phyloP scores from a whole-genome alignment of 2,888 invertebrate genomes.

The Liodrosophila aerea region DNA sequence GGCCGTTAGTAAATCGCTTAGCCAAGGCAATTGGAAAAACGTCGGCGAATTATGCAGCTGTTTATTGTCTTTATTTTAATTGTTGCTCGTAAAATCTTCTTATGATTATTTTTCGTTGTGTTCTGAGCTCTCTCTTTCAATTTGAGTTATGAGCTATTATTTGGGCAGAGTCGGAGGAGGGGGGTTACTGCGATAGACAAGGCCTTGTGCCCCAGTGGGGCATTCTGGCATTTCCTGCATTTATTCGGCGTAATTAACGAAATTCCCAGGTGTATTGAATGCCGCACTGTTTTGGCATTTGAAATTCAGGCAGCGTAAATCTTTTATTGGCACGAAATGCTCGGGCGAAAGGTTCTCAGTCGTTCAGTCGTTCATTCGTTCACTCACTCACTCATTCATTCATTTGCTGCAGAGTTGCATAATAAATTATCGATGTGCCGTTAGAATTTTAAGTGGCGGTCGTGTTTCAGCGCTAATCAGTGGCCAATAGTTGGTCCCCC shows the following conservation, averaged over 20 bases:
- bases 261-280: slow-evolving; percentile 70
- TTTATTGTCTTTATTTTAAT: neutral
- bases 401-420: slow-evolving; percentile 56
- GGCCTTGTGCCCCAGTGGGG: slow-evolving; percentile 19
- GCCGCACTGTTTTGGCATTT: slow-evolving; percentile 47
- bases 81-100: neutral
- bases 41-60: neutral
- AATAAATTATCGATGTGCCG: slow-evolving; percentile 71
- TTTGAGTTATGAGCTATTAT: slow-evolving; percentile 40
- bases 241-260: slow-evolving; percentile 72
- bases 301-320: slow-evolving; percentile 70
- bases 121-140: slow-evolving; percentile 6
- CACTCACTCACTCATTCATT: slow-evolving; percentile 23
- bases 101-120: neutral
- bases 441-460: slow-evolving; percentile 48
- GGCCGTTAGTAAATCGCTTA: too few species aligned
- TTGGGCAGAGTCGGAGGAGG: neutral
- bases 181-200: slow-evolving; percentile 11
- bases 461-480: slow-evolving; percentile 57
- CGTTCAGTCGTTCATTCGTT: slow-evolving; percentile 5
- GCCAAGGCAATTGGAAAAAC: too few species aligned
- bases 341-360: slow-evolving; percentile 61
- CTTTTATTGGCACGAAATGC: slow-evolving; percentile 73
- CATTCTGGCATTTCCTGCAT: slow-evolving; percentile 58
- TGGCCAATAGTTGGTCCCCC: slow-evolving; percentile 32